Percentiles rank a stretch among this genome's conserved stretches.
Evolutionary conservation across 2,888 invertebrate species (phyloP).

Genomic region (Pterostichus madidus): DNA sequence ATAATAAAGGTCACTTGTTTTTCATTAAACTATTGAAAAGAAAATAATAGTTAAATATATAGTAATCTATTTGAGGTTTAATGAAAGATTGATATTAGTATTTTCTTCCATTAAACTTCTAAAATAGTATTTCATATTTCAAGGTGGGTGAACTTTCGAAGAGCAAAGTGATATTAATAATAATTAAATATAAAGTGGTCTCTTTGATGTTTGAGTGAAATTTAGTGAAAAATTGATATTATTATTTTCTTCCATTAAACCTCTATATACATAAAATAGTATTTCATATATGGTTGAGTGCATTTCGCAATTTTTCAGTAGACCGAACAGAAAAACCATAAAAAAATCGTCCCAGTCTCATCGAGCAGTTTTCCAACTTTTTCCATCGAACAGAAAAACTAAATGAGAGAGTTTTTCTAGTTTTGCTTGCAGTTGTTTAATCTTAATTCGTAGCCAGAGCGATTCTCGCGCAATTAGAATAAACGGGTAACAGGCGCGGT

Average conservation of each 20-base stretch:
- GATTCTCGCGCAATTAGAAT: slow-evolving; percentile 49
- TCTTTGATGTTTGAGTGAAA: neutral
- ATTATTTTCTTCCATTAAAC: neutral
- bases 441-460: slow-evolving; percentile 43
- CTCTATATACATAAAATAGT: slow-evolving; percentile 6
- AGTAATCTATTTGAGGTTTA: neutral
- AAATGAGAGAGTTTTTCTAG: slow-evolving; percentile 45
- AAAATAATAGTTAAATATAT: no score
- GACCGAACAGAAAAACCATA: slow-evolving; percentile 44
- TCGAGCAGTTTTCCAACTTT: slow-evolving; percentile 36
- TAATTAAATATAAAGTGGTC: no score
- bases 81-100: neutral
- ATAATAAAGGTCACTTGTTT: no score
- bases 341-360: slow-evolving; percentile 9
- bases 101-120: neutral
- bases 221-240: neutral
- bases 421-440: slow-evolving; percentile 46
- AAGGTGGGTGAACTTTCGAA: no score
- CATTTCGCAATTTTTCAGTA: slow-evolving; percentile 36
- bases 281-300: slow-evolving; percentile 41
- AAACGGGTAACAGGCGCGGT: neutral
- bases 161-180: no score
- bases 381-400: slow-evolving; percentile 18
- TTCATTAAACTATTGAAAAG: no score
- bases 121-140: slow-evolving; percentile 31